phyloP scores from a whole-genome alignment of 1,140 invertebrate species.

The Lasioglossum albipes region DNA sequence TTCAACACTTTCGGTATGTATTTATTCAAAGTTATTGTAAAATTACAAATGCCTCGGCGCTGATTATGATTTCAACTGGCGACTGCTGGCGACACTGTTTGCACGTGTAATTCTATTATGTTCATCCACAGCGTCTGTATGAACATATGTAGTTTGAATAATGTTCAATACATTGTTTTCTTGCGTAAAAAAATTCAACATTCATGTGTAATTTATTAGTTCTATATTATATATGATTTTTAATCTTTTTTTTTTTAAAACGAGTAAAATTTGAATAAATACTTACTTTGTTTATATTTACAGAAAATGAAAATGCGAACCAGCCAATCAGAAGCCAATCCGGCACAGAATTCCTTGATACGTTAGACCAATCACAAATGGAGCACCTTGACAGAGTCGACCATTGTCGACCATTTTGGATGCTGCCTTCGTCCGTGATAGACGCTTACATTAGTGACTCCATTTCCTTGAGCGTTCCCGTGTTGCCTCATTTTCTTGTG shows the following conservation, averaged over 20 bases:
- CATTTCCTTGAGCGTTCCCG: conserved; percentile 37
- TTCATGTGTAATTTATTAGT: too few relatives aligned
- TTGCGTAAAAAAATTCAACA: too few relatives aligned
- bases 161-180: too few relatives aligned
- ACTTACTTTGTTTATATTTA: neutral
- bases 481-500: conserved; percentile 33
- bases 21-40: neutral
- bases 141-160: neutral
- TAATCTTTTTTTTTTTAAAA: neutral
- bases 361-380: conserved; percentile 1
- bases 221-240: neutral
- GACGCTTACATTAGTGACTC: conserved; percentile 41
- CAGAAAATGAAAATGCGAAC: too few relatives aligned
- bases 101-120: conserved; percentile 4
- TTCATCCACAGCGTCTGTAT: neutral
- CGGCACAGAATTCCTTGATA: too few relatives aligned
- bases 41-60: neutral
- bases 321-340: too few relatives aligned
- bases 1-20: neutral
- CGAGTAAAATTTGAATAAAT: neutral
- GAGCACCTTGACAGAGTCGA: neutral
- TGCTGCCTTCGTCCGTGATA: conserved; percentile 10
- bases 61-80: neutral
- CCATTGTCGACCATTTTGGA: conserved; percentile 41
- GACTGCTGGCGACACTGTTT: too few relatives aligned